phyloP scores from a whole-genome alignment of 2,797 vertebrate genomes.

The Etheostoma nigrum region DNA sequence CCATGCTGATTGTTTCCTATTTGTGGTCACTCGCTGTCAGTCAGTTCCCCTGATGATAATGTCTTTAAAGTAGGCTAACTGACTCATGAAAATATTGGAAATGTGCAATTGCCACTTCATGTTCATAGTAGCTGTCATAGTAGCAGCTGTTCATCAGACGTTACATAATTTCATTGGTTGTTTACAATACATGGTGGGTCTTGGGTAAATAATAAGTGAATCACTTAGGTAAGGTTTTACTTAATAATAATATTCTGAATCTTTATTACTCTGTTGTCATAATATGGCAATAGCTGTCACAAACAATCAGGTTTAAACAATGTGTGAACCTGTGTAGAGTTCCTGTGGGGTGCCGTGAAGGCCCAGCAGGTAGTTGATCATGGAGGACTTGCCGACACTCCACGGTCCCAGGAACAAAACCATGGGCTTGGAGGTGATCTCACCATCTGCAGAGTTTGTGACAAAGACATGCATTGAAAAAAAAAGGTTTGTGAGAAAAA shows the following conservation, averaged over 20 bases:
- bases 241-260: neutral
- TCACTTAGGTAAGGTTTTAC: too few relatives aligned
- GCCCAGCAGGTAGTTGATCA: constrained; percentile 99
- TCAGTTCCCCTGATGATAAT: too few relatives aligned
- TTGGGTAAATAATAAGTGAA: neutral
- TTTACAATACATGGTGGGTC: neutral
- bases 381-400: constrained; percentile 98
- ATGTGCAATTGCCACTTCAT: neutral
- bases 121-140: too few relatives aligned
- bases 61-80: too few relatives aligned
- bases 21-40: too few relatives aligned
- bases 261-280: neutral
- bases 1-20: too few relatives aligned
- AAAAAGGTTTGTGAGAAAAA: constrained; percentile 3
- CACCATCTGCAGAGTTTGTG: constrained; percentile 87
- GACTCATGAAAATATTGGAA: neutral
- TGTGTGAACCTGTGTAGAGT: constrained; percentile 77
- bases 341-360: constrained; percentile 91
- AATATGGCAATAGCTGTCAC: neutral
- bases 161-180: neutral
- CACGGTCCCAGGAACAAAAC: constrained; percentile 97
- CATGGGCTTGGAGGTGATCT: constrained; percentile 98
- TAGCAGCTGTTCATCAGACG: neutral
- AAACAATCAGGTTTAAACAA: neutral
- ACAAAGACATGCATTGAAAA: neutral